phyloP scores from a whole-genome alignment of 2,888 invertebrate genomes.

The Ectemnius continuus region DNA sequence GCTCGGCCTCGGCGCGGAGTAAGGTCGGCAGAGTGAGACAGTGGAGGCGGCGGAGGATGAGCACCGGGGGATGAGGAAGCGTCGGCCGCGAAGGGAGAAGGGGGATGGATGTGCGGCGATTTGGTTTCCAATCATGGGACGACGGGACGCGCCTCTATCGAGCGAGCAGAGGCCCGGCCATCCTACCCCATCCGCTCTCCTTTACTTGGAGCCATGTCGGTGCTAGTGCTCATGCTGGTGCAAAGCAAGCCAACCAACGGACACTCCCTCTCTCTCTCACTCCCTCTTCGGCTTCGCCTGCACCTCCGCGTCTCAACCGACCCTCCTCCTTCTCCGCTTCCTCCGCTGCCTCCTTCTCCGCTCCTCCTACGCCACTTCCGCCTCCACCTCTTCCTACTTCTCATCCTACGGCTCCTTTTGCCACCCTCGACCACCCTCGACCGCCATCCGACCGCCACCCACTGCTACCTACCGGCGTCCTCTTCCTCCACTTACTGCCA shows the following conservation, averaged over 20 bases:
- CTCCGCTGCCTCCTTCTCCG: slow-evolving; percentile 44
- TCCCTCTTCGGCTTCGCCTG: slow-evolving; percentile 44
- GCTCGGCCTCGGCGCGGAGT: slow-evolving; percentile 20
- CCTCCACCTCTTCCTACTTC: slow-evolving; percentile 54
- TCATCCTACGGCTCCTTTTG: slow-evolving; percentile 55
- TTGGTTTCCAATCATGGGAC: slow-evolving; percentile 79
- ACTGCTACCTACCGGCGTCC: slow-evolving; percentile 63
- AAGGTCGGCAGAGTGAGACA: slow-evolving; percentile 31
- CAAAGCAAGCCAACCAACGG: slow-evolving; percentile 73
- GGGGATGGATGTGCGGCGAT: slow-evolving; percentile 78
- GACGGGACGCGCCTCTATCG: slow-evolving; percentile 78
- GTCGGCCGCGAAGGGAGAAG: slow-evolving; percentile 45
- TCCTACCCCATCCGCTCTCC: slow-evolving; percentile 70
- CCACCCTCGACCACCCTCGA: slow-evolving; percentile 51
- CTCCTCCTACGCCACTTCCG: slow-evolving; percentile 46
- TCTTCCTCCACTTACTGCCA: slow-evolving; percentile 56
- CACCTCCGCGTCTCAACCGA: slow-evolving; percentile 63
- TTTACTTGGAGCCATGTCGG: slow-evolving; percentile 72
- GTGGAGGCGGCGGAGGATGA: slow-evolving; percentile 44
- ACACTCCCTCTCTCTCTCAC: slow-evolving; percentile 54
- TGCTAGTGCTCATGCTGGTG: slow-evolving; percentile 68
- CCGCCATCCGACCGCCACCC: slow-evolving; percentile 45
- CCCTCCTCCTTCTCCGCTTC: slow-evolving; percentile 40
- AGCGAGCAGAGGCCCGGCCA: slow-evolving; percentile 77
- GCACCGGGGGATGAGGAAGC: slow-evolving; percentile 11